phyloP scores from a whole-genome alignment of 2,888 invertebrate genomes.

The Tubiluchus corallicola region DNA sequence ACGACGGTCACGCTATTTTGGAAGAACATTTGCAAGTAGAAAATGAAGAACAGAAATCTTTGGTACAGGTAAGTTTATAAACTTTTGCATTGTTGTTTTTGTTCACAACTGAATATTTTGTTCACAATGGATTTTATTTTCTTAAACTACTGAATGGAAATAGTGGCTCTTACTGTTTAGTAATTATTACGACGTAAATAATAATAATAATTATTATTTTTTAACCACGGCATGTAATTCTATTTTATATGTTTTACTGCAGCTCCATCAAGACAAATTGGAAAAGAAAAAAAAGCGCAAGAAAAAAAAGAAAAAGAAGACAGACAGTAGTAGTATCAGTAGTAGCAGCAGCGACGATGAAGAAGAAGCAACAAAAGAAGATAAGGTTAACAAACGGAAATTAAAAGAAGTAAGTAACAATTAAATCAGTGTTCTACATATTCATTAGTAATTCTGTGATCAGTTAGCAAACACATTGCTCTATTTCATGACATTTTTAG shows the following conservation, averaged over 20 bases:
- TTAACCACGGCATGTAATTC: too few species aligned
- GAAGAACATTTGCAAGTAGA: conserved; percentile 12
- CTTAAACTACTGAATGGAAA: too few species aligned
- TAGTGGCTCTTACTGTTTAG: too few species aligned
- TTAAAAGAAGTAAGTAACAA: conserved; percentile 19
- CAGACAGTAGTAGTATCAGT: conserved; percentile 15
- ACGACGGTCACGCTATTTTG: too few species aligned
- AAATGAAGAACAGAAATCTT: conserved; percentile 17
- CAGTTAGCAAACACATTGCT: too few species aligned
- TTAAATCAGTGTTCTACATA: too few species aligned
- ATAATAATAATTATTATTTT: too few species aligned
- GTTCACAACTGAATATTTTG: conserved; percentile 6
- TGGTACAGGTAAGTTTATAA: conserved; percentile 14
- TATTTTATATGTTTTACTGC: neutral
- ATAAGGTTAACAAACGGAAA: conserved; percentile 14
- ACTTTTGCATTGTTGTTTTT: conserved; percentile 8
- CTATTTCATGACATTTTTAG: too few species aligned
- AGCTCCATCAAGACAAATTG: conserved; percentile 12
- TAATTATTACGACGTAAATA: too few species aligned
- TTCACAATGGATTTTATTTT: too few species aligned
- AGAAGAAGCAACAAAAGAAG: conserved; percentile 17
- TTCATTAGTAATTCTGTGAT: too few species aligned
- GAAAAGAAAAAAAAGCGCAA: conserved; percentile 11
- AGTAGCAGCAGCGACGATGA: conserved; percentile 16
- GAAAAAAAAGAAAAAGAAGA: conserved; percentile 22